A percentile compares a stretch with the other conserved stretches of the same genome.
Conservation (phyloP, 2,888 invertebrate species). For the Agrilus mali region DNA sequence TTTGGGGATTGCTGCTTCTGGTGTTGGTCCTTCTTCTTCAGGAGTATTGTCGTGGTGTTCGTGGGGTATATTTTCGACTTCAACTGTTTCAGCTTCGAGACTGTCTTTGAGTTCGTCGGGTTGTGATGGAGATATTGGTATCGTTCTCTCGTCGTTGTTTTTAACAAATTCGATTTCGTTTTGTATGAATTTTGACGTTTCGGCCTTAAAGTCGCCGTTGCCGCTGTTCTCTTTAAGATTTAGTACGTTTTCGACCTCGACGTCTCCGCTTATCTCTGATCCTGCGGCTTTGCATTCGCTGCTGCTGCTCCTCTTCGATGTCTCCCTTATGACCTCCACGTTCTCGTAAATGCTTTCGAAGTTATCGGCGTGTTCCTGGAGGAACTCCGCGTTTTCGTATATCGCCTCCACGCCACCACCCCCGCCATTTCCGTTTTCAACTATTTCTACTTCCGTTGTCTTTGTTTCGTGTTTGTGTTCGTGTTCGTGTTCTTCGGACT, state of each 20-base stretch:
- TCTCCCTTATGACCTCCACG: slow-evolving; percentile 10
- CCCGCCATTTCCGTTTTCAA: slow-evolving; percentile 1
- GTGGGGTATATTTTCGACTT: slow-evolving; percentile 2
- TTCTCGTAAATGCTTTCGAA: slow-evolving; percentile 19
- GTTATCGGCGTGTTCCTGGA: slow-evolving; percentile 7
- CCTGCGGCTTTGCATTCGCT: neutral
- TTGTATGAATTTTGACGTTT: slow-evolving; percentile 9
- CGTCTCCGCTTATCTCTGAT: neutral
- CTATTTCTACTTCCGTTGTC: slow-evolving; percentile 4
- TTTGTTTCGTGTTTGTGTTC: slow-evolving; percentile 6
- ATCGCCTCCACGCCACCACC: slow-evolving; percentile 2
- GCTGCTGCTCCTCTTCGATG: slow-evolving; percentile 5
- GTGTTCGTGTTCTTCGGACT: slow-evolving; percentile 1
- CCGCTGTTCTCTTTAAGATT: slow-evolving; percentile 8
- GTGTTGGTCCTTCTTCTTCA: slow-evolving; percentile 3
- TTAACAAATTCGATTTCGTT: slow-evolving; percentile 6
- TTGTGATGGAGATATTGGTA: neutral
- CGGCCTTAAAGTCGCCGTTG: slow-evolving; percentile 6
- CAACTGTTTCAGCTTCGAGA: slow-evolving; percentile 1
- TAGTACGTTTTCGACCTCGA: slow-evolving; percentile 4
- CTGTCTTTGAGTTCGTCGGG: slow-evolving; percentile 2
- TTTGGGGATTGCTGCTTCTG: neutral
- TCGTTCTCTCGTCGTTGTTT: neutral
- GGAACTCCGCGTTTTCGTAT: slow-evolving; percentile 6
- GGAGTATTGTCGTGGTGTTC: too few relatives aligned